A percentile compares a stretch with the other conserved stretches of the same genome.
phyloP scores from a whole-genome alignment of 2,113 vertebrate species.

The Nothocercus julius region DNA sequence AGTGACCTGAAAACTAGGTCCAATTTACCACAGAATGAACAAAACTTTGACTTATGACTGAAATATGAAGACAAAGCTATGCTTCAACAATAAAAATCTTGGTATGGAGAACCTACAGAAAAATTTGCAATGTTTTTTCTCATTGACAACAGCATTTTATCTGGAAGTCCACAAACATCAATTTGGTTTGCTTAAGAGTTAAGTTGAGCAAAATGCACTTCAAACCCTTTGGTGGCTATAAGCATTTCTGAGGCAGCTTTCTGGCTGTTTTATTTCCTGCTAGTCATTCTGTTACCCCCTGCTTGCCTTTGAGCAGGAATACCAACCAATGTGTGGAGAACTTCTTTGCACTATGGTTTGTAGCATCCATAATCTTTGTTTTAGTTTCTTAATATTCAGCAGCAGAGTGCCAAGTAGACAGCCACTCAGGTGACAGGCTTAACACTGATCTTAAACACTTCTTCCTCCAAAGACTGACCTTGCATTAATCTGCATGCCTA shows the following conservation, averaged over 20 bases:
- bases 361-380: accelerated
- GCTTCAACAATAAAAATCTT: background rate
- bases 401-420: no score
- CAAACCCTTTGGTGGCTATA: accelerated
- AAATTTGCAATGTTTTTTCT: background rate
- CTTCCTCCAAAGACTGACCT: accelerated
- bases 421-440: accelerated
- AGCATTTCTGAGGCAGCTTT: accelerated
- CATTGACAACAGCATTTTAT: accelerated
- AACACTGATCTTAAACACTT: accelerated
- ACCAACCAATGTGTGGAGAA: accelerated
- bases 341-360: accelerated
- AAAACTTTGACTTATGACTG: background rate
- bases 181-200: no score
- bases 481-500: no score
- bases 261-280: no score
- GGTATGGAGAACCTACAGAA: background rate
- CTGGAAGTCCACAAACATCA: background rate
- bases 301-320: accelerated
- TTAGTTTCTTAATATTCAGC: accelerated
- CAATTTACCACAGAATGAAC: background rate
- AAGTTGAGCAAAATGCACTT: accelerated
- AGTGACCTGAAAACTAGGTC: background rate
- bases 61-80: background rate
- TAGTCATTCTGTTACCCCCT: background rate